Evolutionary conservation across 92 coral and sea anemone genomes (phyloP).

Genomic region (Phymanthus crucifer): DNA sequence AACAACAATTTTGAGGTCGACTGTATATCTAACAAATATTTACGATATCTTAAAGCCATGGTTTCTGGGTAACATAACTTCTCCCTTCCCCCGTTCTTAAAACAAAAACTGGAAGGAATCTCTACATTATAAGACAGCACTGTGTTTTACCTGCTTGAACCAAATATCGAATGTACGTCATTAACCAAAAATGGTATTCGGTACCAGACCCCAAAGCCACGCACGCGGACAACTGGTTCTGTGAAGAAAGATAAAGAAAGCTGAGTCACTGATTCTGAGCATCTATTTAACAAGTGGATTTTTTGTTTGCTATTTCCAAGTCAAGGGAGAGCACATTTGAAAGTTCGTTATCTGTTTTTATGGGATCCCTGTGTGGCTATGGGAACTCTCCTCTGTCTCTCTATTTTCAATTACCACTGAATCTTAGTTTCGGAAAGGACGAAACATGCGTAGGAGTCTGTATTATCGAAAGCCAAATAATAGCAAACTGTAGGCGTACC

Average conservation of each 20-base stretch:
- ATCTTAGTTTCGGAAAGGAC: no score
- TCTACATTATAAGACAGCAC: no score
- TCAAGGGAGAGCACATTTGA: no score
- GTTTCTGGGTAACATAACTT: not conserved
- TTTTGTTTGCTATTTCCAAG: not conserved
- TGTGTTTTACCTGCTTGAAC: slow-evolving; percentile 75
- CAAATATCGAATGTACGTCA: slow-evolving; percentile 89
- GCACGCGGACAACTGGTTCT: slow-evolving; percentile 92
- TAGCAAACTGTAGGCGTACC: not conserved
- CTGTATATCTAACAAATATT: no score
- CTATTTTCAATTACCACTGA: no score
- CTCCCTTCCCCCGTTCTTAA: not conserved
- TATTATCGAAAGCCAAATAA: not conserved
- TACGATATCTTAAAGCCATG: no score
- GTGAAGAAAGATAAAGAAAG: not conserved
- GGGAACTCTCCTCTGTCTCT: no score
- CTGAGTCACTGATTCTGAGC: not conserved
- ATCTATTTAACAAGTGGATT: not conserved
- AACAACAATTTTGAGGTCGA: no score
- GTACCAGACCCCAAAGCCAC: slow-evolving; percentile 88
- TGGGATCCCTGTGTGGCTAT: no score
- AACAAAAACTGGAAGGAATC: not conserved
- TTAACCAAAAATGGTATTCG: slow-evolving; percentile 94
- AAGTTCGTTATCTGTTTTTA: no score
- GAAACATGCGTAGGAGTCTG: not conserved